phyloP scores from a whole-genome alignment of 2,113 vertebrate genomes.

The Micronycteris hirsuta region DNA sequence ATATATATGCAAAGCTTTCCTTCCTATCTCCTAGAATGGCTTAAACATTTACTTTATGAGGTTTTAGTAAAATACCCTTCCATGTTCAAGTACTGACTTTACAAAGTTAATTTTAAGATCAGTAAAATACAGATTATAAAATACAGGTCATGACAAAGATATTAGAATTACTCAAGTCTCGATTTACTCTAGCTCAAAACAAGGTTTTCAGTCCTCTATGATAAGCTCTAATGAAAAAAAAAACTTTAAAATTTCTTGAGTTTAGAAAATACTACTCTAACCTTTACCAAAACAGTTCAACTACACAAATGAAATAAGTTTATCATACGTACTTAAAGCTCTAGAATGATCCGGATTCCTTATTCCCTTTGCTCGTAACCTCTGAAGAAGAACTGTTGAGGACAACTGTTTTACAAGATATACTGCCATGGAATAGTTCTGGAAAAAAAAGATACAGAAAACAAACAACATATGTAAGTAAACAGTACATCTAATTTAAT shows the following conservation, averaged over 20 bases:
- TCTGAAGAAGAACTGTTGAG: conserved; percentile 94
- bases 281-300: conserved; percentile 30
- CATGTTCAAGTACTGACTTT: not conserved
- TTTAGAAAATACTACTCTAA: conserved; percentile 44
- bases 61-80: conserved; percentile 19
- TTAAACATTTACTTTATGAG: conserved; percentile 25
- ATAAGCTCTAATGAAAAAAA: not conserved
- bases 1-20: conserved; percentile 16
- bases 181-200: conserved; percentile 38
- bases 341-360: conserved; percentile 98
- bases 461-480: conserved; percentile 53
- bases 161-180: not conserved
- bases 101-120: conserved; percentile 38
- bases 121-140: conserved; percentile 44
- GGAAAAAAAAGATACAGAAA: conserved; percentile 66
- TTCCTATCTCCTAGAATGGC: conserved; percentile 16
- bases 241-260: not conserved
- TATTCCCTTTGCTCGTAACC: conserved; percentile 97
- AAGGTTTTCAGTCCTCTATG: conserved; percentile 1
- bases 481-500: conserved; percentile 46
- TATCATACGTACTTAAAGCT: conserved; percentile 91
- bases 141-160: conserved; percentile 18
- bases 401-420: conserved; percentile 98
- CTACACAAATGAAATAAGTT: conserved; percentile 55
- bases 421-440: conserved; percentile 99